phyloP scores from a whole-genome alignment of 1,140 invertebrate genomes.

The Nasonia giraulti region DNA sequence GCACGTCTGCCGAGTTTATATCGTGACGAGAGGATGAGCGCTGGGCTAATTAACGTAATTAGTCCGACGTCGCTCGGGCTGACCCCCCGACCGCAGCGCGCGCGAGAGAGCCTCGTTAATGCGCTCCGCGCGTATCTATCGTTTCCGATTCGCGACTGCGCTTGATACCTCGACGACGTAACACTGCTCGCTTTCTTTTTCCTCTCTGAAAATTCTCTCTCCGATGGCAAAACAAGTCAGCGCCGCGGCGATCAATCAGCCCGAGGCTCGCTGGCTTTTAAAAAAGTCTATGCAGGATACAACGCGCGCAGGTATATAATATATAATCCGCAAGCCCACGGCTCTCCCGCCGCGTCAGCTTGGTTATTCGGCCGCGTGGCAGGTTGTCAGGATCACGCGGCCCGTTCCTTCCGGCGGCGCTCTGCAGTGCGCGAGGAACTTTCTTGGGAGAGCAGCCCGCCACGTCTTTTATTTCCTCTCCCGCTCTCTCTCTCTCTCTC shows the following conservation, averaged over 20 bases:
- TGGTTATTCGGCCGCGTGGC: conserved; percentile 1
- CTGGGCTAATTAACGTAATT: conserved; percentile 46
- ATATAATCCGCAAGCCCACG: conserved; percentile 19
- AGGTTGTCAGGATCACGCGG: conserved; percentile 49
- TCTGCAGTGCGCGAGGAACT: not conserved
- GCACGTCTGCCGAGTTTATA: conserved; percentile 26
- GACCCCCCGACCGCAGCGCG: conserved; percentile 8
- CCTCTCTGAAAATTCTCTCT: not conserved
- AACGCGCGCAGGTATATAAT: too few relatives aligned
- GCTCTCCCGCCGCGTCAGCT: not conserved
- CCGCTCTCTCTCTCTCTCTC: not conserved
- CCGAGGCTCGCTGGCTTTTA: not conserved
- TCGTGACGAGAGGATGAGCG: conserved; percentile 36
- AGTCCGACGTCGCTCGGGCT: conserved; percentile 23
- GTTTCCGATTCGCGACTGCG: not conserved
- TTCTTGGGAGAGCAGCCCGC: conserved; percentile 1
- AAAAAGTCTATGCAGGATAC: not conserved
- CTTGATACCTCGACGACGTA: not conserved
- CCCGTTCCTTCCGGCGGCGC: conserved; percentile 29
- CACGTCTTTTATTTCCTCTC: conserved; percentile 15
- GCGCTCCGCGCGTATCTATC: conserved; percentile 21
- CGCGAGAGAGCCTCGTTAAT: conserved; percentile 11
- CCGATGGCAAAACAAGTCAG: too few relatives aligned
- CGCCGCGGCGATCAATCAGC: too few relatives aligned
- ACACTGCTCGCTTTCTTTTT: not conserved